A percentile compares a stretch with the other conserved stretches of the same genome.
These are phyloP conservation scores for Meloidogyne chitwoodi DNA, from an alignment of 1,140 invertebrate genomes.

Conservation along the genomic window DNA sequence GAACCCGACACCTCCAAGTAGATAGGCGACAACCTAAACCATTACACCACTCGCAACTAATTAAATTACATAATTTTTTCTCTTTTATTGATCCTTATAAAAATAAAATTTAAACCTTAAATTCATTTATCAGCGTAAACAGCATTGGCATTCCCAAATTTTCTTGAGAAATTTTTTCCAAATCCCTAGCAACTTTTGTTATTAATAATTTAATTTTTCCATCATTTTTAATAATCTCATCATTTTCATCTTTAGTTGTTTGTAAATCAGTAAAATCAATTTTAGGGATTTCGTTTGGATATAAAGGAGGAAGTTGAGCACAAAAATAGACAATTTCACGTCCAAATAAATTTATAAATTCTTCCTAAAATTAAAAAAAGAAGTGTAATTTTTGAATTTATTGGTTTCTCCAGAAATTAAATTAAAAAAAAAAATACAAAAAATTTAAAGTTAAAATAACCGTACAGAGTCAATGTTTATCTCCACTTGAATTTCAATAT, in stretches of 20 bases:
- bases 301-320: constrained; percentile 23
- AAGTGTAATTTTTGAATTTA: neutral
- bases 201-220: neutral
- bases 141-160: constrained; percentile 31
- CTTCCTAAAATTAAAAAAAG: neutral
- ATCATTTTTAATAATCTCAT: neutral
- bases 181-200: neutral
- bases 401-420: neutral
- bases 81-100: too few relatives aligned
- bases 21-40: too few relatives aligned
- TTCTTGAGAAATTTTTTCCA: constrained; percentile 14
- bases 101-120: constrained; percentile 8
- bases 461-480: constrained; percentile 5
- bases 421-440: neutral
- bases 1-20: too few relatives aligned
- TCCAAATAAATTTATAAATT: constrained; percentile 10
- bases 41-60: too few relatives aligned
- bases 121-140: constrained; percentile 16
- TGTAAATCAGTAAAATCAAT: constrained; percentile 19
- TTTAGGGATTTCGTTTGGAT: constrained; percentile 20
- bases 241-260: neutral
- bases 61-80: neutral
- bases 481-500: constrained; percentile 19
- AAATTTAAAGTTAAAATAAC: neutral
- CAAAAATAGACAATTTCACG: neutral